These are phyloP conservation scores for Cotesia chilonis DNA, from an alignment of 1,140 invertebrate genomes.

Conservation along the genomic window DNA sequence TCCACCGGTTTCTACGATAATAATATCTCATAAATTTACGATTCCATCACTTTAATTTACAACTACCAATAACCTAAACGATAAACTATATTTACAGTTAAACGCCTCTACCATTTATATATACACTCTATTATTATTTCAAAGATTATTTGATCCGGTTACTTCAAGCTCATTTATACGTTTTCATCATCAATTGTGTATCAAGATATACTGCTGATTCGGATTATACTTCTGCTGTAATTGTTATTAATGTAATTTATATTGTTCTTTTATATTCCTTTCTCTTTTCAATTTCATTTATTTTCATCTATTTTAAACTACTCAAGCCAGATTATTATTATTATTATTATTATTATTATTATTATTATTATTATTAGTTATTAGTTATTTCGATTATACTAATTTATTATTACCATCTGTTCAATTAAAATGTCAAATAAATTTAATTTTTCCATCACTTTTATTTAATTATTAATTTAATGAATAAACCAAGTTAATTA, in stretches of 20 bases:
- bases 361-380: too few species aligned
- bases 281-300: neutral
- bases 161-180: neutral
- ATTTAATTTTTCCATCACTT: too few species aligned
- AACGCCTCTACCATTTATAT: neutral
- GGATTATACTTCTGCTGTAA: neutral
- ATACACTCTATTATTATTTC: neutral
- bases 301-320: too few species aligned
- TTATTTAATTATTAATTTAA: too few species aligned
- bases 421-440: too few species aligned
- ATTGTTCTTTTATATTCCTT: neutral
- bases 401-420: too few species aligned
- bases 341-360: too few species aligned
- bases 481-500: too few species aligned
- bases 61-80: neutral
- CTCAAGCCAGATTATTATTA: too few species aligned
- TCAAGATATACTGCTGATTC: neutral
- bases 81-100: constrained; percentile 11
- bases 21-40: constrained; percentile 22
- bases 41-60: too few species aligned
- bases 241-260: constrained; percentile 6
- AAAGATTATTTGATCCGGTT: neutral
- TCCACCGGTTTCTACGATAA: neutral
- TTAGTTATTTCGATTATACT: too few species aligned
- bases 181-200: constrained; percentile 16